Conservation (phyloP, 2,797 vertebrate species). For the Picus viridis region DNA sequence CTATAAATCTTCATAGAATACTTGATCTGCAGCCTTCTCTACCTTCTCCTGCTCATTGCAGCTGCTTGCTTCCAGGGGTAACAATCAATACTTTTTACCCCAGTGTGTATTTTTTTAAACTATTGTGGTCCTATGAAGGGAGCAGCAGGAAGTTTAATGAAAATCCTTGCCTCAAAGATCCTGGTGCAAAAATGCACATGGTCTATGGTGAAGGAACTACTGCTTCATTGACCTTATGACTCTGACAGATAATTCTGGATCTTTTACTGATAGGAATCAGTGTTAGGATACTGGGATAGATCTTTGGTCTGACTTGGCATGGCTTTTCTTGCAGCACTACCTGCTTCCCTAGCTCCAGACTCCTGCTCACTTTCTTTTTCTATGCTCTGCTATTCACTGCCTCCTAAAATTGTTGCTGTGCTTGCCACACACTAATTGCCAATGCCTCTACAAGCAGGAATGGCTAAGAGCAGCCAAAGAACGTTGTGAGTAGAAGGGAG, state of each 20-base stretch:
- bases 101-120: not conserved
- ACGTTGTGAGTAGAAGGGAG: not conserved
- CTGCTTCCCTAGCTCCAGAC: not conserved
- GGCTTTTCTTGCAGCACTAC: not conserved
- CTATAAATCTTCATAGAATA: not conserved
- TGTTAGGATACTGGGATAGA: not conserved
- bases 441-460: not conserved
- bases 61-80: not conserved
- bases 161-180: not conserved
- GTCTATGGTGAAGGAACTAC: not conserved
- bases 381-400: not conserved
- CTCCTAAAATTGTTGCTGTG: not conserved
- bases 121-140: not conserved
- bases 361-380: not conserved
- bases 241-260: not conserved
- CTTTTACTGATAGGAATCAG: not conserved
- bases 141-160: not conserved
- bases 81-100: not conserved
- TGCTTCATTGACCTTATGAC: not conserved
- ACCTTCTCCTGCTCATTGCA: not conserved
- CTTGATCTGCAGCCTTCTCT: not conserved
- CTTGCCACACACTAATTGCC: not conserved
- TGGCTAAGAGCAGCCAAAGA: not conserved
- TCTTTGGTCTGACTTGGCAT: not conserved
- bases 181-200: not conserved